phyloP scores from a whole-genome alignment of 2,797 vertebrate genomes.

The Clarias fuscus region DNA sequence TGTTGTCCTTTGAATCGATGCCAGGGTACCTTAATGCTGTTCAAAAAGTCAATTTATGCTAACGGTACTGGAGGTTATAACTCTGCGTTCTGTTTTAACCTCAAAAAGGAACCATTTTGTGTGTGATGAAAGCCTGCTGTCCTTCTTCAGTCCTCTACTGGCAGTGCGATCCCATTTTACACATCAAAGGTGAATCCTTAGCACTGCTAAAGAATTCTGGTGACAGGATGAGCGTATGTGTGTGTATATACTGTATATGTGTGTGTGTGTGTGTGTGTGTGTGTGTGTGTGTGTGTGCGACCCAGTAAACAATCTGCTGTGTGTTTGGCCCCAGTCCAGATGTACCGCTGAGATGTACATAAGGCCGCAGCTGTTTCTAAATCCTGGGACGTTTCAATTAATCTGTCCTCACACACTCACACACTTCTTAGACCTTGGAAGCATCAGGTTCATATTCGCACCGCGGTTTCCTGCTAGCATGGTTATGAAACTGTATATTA shows the following conservation, averaged over 20 bases:
- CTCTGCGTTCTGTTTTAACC: slow-evolving; percentile 19
- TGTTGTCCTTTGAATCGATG: neutral
- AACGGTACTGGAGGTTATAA: neutral
- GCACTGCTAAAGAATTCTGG: slow-evolving; percentile 35
- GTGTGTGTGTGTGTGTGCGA: neutral
- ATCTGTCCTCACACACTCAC: slow-evolving; percentile 16
- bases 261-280: neutral
- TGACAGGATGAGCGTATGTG: slow-evolving; percentile 12
- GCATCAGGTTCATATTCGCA: neutral
- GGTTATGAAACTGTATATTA: slow-evolving; percentile 1
- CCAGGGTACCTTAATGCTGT: neutral
- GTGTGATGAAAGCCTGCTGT: slow-evolving; percentile 19
- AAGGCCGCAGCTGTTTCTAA: slow-evolving; percentile 50
- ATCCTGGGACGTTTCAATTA: slow-evolving; percentile 42
- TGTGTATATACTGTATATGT: neutral
- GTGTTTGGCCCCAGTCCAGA: slow-evolving; percentile 46
- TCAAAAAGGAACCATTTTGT: slow-evolving; percentile 5
- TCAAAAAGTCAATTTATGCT: neutral
- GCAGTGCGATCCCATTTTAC: slow-evolving; percentile 30
- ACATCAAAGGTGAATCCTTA: slow-evolving; percentile 39
- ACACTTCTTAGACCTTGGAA: neutral
- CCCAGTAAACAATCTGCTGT: slow-evolving; percentile 39
- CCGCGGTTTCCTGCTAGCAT: neutral
- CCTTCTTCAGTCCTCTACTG: slow-evolving; percentile 7
- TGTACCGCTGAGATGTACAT: slow-evolving; percentile 48